Conservation (phyloP, 2,888 invertebrate species). For the Dicycla oo region DNA sequence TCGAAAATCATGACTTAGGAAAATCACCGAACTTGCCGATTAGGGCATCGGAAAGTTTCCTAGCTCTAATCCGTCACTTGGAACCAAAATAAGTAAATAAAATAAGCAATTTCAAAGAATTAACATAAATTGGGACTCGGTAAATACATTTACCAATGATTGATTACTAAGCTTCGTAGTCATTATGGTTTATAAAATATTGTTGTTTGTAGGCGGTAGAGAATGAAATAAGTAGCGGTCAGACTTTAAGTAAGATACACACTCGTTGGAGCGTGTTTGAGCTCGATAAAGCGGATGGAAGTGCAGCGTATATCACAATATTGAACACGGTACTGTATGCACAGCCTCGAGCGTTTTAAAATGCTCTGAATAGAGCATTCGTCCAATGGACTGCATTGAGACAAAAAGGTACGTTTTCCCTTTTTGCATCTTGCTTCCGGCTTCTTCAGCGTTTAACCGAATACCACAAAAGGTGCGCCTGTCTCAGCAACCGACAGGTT, state of each 20-base stretch:
- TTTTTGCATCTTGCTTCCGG: neutral
- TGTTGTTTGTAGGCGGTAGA: neutral
- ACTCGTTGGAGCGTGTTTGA: neutral
- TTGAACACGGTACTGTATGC: neutral
- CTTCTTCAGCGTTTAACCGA: neutral
- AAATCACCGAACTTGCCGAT: neutral
- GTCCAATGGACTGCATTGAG: neutral
- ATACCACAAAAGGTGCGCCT: neutral
- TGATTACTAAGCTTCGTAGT: constrained; percentile 7
- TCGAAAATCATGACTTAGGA: neutral
- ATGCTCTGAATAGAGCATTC: no score
- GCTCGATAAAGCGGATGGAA: neutral
- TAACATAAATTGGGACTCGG: constrained; percentile 9
- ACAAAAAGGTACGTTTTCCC: neutral
- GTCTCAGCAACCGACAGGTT: neutral
- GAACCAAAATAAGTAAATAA: neutral
- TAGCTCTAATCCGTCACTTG: neutral
- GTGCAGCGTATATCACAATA: neutral
- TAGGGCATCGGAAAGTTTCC: neutral
- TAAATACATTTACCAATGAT: constrained; percentile 14
- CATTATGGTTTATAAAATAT: neutral
- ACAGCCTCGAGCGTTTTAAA: neutral
- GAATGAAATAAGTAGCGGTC: neutral
- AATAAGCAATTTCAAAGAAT: neutral
- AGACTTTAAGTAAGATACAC: neutral